phyloP scores from a whole-genome alignment of 2,888 invertebrate genomes.

The Germaria angustata region DNA sequence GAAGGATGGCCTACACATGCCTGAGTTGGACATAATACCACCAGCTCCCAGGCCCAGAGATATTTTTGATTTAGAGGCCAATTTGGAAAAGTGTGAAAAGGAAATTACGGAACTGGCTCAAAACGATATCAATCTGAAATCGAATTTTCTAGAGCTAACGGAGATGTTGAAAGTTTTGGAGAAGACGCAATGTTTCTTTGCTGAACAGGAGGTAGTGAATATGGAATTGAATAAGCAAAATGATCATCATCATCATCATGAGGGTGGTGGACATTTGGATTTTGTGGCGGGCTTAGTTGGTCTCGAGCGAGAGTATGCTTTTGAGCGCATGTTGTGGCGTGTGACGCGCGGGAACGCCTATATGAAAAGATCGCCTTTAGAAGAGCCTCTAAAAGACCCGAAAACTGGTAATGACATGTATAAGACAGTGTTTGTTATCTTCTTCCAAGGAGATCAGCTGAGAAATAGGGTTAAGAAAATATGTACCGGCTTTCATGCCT shows the following conservation, averaged over 20 bases:
- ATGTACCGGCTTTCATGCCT: slow-evolving; percentile 92
- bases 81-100: slow-evolving; percentile 96
- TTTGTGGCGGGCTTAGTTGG: slow-evolving; percentile 94
- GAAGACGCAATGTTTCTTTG: slow-evolving; percentile 87
- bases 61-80: slow-evolving; percentile 89
- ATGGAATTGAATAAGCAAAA: slow-evolving; percentile 74
- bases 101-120: slow-evolving; percentile 96
- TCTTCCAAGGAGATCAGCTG: slow-evolving; percentile 92
- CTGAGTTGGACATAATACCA: slow-evolving; percentile 84
- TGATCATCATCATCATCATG: slow-evolving; percentile 79
- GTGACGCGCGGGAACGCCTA: slow-evolving; percentile 94
- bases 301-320: slow-evolving; percentile 89
- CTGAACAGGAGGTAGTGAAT: slow-evolving; percentile 78
- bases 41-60: slow-evolving; percentile 89
- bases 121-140: slow-evolving; percentile 95
- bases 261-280: slow-evolving; percentile 82
- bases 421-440: slow-evolving; percentile 92
- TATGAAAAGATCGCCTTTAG: slow-evolving; percentile 88
- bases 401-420: slow-evolving; percentile 85
- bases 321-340: slow-evolving; percentile 93
- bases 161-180: slow-evolving; percentile 95
- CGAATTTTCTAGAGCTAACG: slow-evolving; percentile 94
- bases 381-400: slow-evolving; percentile 88
- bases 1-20: slow-evolving; percentile 87
- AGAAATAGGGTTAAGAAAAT: slow-evolving; percentile 92